Conservation (phyloP, 2,888 invertebrate genomes). For the Melieria picta region DNA sequence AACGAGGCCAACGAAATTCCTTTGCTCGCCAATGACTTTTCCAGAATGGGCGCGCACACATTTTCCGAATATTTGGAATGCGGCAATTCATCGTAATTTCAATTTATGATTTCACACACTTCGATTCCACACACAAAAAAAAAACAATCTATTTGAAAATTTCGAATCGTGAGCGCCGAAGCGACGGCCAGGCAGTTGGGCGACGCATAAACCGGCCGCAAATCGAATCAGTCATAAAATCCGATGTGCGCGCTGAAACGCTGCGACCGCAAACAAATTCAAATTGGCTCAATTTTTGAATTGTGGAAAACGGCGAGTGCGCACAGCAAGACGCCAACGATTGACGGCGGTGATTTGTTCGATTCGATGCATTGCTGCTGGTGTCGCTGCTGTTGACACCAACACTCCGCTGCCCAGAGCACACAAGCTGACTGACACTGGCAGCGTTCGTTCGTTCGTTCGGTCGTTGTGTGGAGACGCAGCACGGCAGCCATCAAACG, state of each 20-base stretch:
- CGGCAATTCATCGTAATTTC: no score
- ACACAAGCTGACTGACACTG: background rate
- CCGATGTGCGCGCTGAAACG: background rate
- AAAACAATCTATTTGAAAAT: no score
- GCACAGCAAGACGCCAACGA: background rate
- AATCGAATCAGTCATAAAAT: slow-evolving; percentile 13
- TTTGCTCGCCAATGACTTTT: no score
- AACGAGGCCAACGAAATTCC: no score
- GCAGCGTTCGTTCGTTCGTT: background rate
- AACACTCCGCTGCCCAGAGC: background rate
- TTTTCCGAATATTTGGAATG: no score
- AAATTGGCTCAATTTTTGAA: slow-evolving; percentile 6
- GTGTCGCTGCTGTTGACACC: background rate
- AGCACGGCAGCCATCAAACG: slow-evolving; percentile 41
- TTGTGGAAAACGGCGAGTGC: background rate
- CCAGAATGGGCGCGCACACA: no score
- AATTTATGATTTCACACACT: no score
- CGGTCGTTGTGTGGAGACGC: background rate
- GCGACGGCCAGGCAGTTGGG: no score
- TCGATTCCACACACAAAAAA: no score
- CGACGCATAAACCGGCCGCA: no score
- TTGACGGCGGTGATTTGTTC: no score
- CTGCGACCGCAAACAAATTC: slow-evolving; percentile 18
- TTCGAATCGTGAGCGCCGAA: no score
- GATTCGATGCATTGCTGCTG: slow-evolving; percentile 2